phyloP scores from a whole-genome alignment of 2,113 vertebrate genomes.

The Coregonus clupeaformis region DNA sequence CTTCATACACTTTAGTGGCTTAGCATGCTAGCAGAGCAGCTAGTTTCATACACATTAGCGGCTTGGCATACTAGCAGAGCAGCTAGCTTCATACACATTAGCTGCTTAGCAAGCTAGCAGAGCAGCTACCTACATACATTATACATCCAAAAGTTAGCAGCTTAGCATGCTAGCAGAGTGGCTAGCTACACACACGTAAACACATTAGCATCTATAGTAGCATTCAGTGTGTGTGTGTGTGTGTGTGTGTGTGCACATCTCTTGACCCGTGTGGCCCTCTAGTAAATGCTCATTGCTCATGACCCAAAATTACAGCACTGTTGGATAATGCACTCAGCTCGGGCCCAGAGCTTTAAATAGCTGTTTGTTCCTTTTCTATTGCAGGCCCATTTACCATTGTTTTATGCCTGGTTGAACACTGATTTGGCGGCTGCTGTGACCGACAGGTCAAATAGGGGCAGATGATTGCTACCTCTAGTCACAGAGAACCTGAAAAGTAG shows the following conservation, averaged over 20 bases:
- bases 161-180: background rate
- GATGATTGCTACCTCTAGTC: background rate
- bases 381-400: conserved; percentile 37
- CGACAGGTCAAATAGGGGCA: conserved; percentile 3
- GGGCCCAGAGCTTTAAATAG: conserved; percentile 5
- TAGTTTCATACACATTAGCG: too few relatives aligned
- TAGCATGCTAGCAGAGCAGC: too few relatives aligned
- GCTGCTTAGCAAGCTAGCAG: too few relatives aligned
- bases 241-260: too few relatives aligned
- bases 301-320: conserved; percentile 23
- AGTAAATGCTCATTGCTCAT: conserved; percentile 3
- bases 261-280: too few relatives aligned
- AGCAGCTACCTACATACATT: too few relatives aligned
- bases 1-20: too few relatives aligned
- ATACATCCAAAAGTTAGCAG: too few relatives aligned
- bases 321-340: conserved; percentile 14
- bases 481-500: background rate
- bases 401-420: conserved; percentile 31
- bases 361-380: conserved; percentile 17
- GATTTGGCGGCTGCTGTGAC: conserved; percentile 26
- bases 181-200: background rate
- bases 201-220: background rate
- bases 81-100: background rate
- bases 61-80: too few relatives aligned
- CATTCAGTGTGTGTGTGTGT: background rate